Evolutionary conservation across 2,888 invertebrate genomes (phyloP).

Genomic region (Cyclophora punctaria): DNA sequence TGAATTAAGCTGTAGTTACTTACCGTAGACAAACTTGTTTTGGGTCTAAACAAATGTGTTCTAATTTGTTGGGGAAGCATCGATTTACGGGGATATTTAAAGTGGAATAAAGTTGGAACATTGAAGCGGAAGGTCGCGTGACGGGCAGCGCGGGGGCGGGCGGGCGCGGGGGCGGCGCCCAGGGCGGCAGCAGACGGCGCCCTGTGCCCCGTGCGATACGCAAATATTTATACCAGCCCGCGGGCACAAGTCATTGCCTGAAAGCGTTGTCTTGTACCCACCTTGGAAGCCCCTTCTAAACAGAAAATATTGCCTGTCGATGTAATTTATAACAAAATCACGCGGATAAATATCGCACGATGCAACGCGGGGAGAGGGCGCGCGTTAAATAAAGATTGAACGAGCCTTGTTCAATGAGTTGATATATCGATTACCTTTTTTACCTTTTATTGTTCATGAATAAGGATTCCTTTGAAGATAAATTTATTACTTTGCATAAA

Average conservation of each 20-base stretch:
- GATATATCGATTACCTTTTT: constrained; percentile 31
- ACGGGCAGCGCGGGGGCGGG: constrained; percentile 29
- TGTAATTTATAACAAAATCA: constrained; percentile 51
- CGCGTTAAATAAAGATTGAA: constrained; percentile 47
- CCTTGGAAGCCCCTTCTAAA: constrained; percentile 35
- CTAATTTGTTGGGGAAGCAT: constrained; percentile 41
- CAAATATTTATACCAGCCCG: constrained; percentile 59
- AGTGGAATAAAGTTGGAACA: constrained; percentile 54
- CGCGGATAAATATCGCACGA: constrained; percentile 33
- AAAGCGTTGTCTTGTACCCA: constrained; percentile 66
- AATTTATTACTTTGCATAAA: not conserved
- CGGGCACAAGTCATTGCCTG: constrained; percentile 57
- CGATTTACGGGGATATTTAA: constrained; percentile 49
- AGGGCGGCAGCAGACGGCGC: constrained; percentile 17
- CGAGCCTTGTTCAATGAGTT: constrained; percentile 26
- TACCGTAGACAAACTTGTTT: not conserved
- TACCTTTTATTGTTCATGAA: constrained; percentile 22
- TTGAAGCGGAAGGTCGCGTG: constrained; percentile 47
- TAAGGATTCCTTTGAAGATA: constrained; percentile 7
- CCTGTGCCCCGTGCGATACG: constrained; percentile 43
- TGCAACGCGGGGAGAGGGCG: constrained; percentile 28
- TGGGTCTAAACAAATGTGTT: constrained; percentile 7
- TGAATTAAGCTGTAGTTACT: no score
- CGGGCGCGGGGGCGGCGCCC: constrained; percentile 18
- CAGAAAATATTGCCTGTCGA: constrained; percentile 58